phyloP scores from a whole-genome alignment of 2,113 vertebrate genomes.

The Columba janthina region DNA sequence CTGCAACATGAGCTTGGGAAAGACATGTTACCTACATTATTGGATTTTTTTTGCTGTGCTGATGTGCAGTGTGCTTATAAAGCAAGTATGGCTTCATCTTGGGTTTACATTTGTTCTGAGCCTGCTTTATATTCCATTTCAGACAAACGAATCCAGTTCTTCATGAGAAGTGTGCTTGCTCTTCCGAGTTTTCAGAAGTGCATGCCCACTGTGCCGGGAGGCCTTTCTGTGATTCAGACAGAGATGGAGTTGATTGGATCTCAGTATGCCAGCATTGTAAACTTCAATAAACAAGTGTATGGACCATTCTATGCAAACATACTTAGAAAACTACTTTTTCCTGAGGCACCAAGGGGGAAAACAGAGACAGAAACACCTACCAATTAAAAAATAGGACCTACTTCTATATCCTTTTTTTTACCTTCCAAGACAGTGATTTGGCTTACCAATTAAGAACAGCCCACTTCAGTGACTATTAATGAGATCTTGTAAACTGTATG shows the following conservation, averaged over 20 bases:
- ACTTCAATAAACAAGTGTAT: constrained; percentile 91
- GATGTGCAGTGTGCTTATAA: not conserved
- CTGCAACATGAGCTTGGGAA: not conserved
- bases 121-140: not conserved
- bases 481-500: not conserved
- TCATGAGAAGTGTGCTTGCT: constrained; percentile 81
- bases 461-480: not conserved
- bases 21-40: not conserved
- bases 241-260: constrained; percentile 82
- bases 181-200: constrained; percentile 73
- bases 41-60: not conserved
- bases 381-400: not conserved
- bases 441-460: not conserved
- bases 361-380: constrained; percentile 43
- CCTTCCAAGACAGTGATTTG: not conserved
- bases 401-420: not conserved
- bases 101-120: not conserved
- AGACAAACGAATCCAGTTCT: constrained; percentile 91
- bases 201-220: constrained; percentile 81
- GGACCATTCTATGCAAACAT: constrained; percentile 91
- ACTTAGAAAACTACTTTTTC: constrained; percentile 87
- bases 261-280: constrained; percentile 84
- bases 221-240: constrained; percentile 81
- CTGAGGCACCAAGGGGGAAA: constrained; percentile 43
- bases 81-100: not conserved